A percentile compares a stretch with the other conserved stretches of the same genome.
Conservation (phyloP, 2,797 vertebrate species). For the Scyliorhinus canicula region DNA sequence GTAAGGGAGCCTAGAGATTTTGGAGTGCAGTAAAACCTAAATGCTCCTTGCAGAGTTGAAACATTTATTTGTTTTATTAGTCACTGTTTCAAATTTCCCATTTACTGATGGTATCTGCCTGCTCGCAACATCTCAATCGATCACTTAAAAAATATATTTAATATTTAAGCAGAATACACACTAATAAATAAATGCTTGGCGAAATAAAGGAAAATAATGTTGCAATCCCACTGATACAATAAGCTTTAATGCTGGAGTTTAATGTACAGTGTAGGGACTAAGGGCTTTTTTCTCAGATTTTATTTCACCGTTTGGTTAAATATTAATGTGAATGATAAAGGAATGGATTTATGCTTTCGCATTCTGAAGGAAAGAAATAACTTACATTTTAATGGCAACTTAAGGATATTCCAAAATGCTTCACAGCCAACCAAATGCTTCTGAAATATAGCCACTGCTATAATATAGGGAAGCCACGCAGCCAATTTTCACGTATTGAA, state of each 20-base stretch:
- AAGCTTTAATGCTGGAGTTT: background rate
- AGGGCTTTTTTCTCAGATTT: background rate
- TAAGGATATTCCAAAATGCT: background rate
- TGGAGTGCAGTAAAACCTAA: background rate
- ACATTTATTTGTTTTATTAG: background rate
- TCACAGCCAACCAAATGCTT: background rate
- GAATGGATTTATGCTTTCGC: background rate
- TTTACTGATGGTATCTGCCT: background rate
- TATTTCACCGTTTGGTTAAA: background rate
- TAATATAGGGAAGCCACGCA: background rate
- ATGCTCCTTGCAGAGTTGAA: background rate
- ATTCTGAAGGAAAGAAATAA: background rate
- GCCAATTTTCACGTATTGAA: background rate
- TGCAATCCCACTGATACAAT: background rate
- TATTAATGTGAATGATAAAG: background rate
- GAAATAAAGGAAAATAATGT: background rate
- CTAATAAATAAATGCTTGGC: background rate
- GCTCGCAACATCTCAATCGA: background rate
- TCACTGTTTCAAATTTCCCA: background rate
- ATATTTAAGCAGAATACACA: background rate
- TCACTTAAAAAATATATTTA: background rate
- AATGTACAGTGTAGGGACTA: background rate
- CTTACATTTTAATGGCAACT: background rate
- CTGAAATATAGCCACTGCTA: background rate
- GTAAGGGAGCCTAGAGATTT: background rate